phyloP scores from a whole-genome alignment of 2,113 vertebrate genomes.

The Halichoerus grypus region DNA sequence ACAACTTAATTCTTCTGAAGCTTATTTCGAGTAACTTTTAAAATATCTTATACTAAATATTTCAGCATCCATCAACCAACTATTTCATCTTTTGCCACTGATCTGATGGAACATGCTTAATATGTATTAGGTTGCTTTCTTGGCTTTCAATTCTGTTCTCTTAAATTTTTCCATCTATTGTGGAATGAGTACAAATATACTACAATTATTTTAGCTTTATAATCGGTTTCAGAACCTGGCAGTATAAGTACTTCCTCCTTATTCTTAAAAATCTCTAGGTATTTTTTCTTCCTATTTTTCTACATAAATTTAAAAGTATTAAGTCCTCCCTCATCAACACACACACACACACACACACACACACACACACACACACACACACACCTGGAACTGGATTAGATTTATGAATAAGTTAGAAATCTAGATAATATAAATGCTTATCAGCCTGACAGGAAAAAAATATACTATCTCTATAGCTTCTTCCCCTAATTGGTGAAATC shows the following conservation, averaged over 20 bases:
- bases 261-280: conserved; percentile 22
- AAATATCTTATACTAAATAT: conserved; percentile 42
- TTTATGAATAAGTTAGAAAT: conserved; percentile 3
- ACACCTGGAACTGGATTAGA: conserved; percentile 5
- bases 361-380: not conserved
- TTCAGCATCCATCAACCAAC: conserved; percentile 7
- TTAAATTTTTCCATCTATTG: conserved; percentile 60
- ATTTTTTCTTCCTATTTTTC: conserved; percentile 13
- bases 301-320: conserved; percentile 12
- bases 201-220: conserved; percentile 64
- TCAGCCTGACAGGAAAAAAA: not conserved
- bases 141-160: conserved; percentile 61
- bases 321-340: not conserved
- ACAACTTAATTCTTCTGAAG: conserved; percentile 50
- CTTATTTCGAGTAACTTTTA: conserved; percentile 43
- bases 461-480: not conserved
- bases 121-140: conserved; percentile 2
- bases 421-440: not conserved
- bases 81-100: conserved; percentile 29
- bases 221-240: conserved; percentile 51
- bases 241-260: not conserved
- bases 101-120: conserved; percentile 20
- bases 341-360: not conserved
- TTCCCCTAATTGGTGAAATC: not conserved
- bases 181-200: conserved; percentile 13